Base-by-base conservation (phyloP, 92 coral and sea anemone species). In the Umimayanthus kanabou region DNA sequence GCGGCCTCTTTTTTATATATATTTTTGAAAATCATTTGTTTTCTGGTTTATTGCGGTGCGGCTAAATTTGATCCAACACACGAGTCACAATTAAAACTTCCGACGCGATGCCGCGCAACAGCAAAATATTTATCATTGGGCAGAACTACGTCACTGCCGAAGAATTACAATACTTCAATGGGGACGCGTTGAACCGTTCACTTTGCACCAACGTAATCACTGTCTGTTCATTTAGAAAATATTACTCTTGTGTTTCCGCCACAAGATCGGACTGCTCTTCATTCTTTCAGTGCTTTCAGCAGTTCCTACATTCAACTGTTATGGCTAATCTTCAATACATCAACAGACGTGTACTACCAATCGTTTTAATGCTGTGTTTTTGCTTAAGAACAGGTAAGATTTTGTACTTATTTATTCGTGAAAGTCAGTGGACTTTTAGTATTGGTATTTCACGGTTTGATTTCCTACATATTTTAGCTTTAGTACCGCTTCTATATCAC, bases 341-440 rank as follows among this genome's bases (percentile, higher is more conserved):
- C 66, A 70, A 6, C 14, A 83, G 14, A 43, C 23, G 39, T 4
- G 53, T 15, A 22, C 78, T 83, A 40, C 25, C 37, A 15, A 9
- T 83, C 67, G 4, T 30, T 15, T 67, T 83, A 30, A 14, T 28
- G 10, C 42, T 83, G 40, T 83, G 8, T 57, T 26, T 26, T 29
- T 28, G 65, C 61, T 20, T 83, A 26, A 45, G 55, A 83, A 69
- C 87, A 83, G 87, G 87, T 83, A 71, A 25, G 77, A 9, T 20
- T 67, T 22, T 28, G 25, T 39, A 61, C 28, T 50, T 80, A 45
- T 30, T 74, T 74, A 15, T 50, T 13, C 10, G 64, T 42, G 73
- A 30, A 11, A 66, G 39, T 81, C 55, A 7, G 28, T 16, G 16
- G 9, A 11, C 23, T 5, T 71, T 4, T 2, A 15, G 43, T 69